Evolutionary conservation across 2,888 invertebrate species (phyloP), one percentile per base, ranked within the genome.

Genomic region (Bellardia pandia): DNA sequence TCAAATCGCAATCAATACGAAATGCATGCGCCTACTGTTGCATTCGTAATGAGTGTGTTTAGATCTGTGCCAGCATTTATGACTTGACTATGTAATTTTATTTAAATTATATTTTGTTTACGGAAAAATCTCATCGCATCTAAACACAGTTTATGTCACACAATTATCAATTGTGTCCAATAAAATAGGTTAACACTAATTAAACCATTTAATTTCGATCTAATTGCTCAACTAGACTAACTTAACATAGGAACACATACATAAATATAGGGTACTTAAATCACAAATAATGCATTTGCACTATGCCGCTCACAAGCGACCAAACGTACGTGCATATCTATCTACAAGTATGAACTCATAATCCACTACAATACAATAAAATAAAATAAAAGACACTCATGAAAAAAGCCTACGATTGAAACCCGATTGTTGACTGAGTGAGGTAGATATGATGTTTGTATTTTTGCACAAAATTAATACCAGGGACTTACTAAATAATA

Each of bases 221-320:
- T 72, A 62, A 68, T 78, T 48, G 48, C 11, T 13, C 45, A 56
- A 58, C 60, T 14, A 30, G 40, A 56, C 42, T 42, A 71, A 71
- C 23, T n/a, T 11, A 53, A 45, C 53, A 64, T 33, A 71, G 62
- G 4, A 72, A 56, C 42, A 76, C 14, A 51, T 16, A 53, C 14
- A 60, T 16, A 53, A 62, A 37, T 68, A 76, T 83, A 83, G 83
- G 83, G 83, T 71, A 85, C 60, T 51, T 30, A 37, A 66, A 81
- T 69, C 16, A 56, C 84, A 85, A 78, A 82, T 85, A 87, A 85
- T 85, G 74, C 60, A 87, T 85, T 87, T 81, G 81, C 69, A 85
- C 85, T 85, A 81, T 81, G 72, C 58, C 76, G 72, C 68, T 66
- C 68, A 68, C 68, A 64, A 51, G 37, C 48, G 40, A 42, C 13